These are phyloP conservation scores for Bradypodion ventrale DNA, from an alignment of 2,797 vertebrate genomes.

Conservation along the genomic window DNA sequence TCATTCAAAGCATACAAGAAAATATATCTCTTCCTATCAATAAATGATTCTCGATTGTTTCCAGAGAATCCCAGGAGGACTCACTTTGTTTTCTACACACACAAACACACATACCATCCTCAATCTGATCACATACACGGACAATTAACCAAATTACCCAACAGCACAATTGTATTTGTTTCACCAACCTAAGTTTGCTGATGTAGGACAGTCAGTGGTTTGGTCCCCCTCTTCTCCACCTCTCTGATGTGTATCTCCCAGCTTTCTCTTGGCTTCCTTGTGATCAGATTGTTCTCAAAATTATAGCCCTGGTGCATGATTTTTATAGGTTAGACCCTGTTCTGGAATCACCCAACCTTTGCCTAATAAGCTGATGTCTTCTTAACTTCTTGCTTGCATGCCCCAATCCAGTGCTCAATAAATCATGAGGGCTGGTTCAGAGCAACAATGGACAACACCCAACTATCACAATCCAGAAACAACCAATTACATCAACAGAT, in stretches of 20 bases:
- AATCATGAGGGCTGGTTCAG: conserved; percentile 85
- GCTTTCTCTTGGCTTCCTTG: conserved; percentile 72
- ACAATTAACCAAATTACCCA: not conserved
- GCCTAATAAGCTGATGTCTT: conserved; percentile 85
- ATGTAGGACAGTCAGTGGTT: conserved; percentile 25
- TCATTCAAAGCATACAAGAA: not conserved
- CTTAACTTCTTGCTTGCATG: conserved; percentile 83
- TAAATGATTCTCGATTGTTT: too few species aligned
- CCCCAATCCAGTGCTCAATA: conserved; percentile 88
- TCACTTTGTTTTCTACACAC: not conserved
- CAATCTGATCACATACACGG: not conserved
- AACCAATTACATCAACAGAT: conserved; percentile 85
- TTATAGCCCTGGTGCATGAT: conserved; percentile 80
- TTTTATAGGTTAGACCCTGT: conserved; percentile 94
- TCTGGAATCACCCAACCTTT: conserved; percentile 87
- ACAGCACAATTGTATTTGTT: not conserved
- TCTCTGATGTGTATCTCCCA: conserved; percentile 40
- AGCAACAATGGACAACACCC: conserved; percentile 80
- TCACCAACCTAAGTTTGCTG: conserved; percentile 37
- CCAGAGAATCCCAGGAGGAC: not conserved
- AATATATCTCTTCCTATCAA: not conserved
- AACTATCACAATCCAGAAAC: conserved; percentile 80
- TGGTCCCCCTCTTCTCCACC: not conserved
- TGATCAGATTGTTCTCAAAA: conserved; percentile 75
- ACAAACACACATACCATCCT: not conserved